Base-by-base conservation (phyloP, 2,113 vertebrate species). In the Muntiacus reevesi region DNA sequence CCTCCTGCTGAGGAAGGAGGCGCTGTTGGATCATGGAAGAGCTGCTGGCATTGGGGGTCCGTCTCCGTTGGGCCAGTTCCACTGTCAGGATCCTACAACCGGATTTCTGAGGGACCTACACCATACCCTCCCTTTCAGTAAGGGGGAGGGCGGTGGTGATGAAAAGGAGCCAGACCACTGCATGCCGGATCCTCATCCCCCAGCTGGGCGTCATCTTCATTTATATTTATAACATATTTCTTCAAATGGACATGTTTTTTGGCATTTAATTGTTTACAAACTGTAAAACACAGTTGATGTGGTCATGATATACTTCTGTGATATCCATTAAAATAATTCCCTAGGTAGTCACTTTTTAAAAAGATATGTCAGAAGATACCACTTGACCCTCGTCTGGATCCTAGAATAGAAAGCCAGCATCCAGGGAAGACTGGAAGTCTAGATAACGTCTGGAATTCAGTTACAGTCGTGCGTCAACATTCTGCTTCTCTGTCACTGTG, bases 181-280 rank as follows among this genome's bases (percentile, higher is more conserved):
- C 3, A 0, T 1, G 8, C 50, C 57, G 0, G 0, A 2, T 25
- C 12, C 23, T 40, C 21, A 0, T 1, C 9, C 1, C 7, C 30
- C 27, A 19, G 43, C 40, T 23, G 21, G 2, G 0, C 2, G 25
- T 5, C 47, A 3, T 9, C 52, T 33, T 19, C 23, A 4, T 33
- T 33, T 16, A 33, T 9, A 19, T 33, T 4, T 2, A 2, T 4
- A 60, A 28, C 13, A 5, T 0, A 3, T 21, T 23, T 62, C 47
- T 81, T 89, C 87, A 33, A 0, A n/a, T 0, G 3, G 21, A 43
- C 83, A 45, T 52, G 43, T 13, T 89, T 81, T 87, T 90, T 25
- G 17, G 36, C 60, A 14, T 54, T 36, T 54, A 3, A 25, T 57
- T 33, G 52, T 16, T 55, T 74, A 59, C 84, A 27, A 27, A 27